These are phyloP conservation scores for Nannoperca obscura DNA, from an alignment of 2,797 vertebrate genomes.

Conservation along the genomic window DNA sequence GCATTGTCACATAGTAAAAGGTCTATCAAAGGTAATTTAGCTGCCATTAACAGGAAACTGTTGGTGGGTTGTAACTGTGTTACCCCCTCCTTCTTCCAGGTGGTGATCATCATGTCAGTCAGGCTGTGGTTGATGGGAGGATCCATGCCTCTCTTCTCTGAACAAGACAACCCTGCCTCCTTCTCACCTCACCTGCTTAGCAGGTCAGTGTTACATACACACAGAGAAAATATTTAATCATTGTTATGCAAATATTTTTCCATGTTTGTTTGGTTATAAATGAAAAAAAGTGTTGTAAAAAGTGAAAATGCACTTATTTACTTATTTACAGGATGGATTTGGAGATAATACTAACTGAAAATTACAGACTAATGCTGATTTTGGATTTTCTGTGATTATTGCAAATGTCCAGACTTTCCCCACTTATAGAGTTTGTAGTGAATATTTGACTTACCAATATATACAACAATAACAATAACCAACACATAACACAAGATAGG, in stretches of 20 bases:
- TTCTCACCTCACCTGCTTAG: constrained; percentile 94
- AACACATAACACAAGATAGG: too few relatives aligned
- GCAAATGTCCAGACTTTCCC: not conserved
- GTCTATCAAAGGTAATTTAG: not conserved
- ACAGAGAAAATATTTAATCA: not conserved
- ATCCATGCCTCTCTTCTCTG: constrained; percentile 97
- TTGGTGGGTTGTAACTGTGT: not conserved
- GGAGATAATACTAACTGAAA: not conserved
- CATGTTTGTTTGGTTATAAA: too few relatives aligned
- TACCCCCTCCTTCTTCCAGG: constrained; percentile 76
- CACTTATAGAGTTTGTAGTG: not conserved
- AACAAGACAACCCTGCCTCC: constrained; percentile 98
- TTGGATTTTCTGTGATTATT: not conserved
- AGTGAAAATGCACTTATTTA: not conserved
- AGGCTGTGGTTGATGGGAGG: constrained; percentile 97
- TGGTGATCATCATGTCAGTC: constrained; percentile 89
- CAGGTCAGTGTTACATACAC: constrained; percentile 82
- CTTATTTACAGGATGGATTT: not conserved
- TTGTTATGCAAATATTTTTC: not conserved
- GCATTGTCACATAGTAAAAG: not conserved
- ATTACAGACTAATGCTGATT: not conserved
- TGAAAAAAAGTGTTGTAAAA: not conserved
- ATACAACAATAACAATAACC: too few relatives aligned
- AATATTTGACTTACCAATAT: not conserved
- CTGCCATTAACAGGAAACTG: not conserved